Evolutionary conservation across 2,888 invertebrate genomes (phyloP).

Genomic region (Drosophila merina): DNA sequence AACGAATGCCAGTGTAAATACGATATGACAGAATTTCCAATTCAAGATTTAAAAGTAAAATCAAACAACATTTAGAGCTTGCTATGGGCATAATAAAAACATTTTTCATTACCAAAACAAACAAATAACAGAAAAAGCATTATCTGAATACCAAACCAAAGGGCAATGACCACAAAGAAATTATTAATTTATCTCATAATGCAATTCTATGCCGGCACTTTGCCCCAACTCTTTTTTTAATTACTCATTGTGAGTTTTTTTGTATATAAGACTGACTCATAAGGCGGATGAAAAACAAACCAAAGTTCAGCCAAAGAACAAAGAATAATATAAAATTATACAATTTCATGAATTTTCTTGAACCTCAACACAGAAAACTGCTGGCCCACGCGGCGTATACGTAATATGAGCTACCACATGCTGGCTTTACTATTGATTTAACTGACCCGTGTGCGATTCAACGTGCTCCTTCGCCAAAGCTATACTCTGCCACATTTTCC

Average conservation of each 20-base stretch:
- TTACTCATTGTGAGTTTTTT: constrained; percentile 35
- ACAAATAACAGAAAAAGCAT: not conserved
- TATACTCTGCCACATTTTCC: constrained; percentile 13
- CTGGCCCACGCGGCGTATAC: constrained; percentile 33
- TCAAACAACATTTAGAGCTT: constrained; percentile 13
- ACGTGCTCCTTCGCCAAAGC: constrained; percentile 1
- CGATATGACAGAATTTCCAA: constrained; percentile 10
- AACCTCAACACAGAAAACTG: not conserved
- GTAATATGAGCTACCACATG: constrained; percentile 23
- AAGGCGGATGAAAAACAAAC: constrained; percentile 15
- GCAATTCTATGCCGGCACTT: constrained; percentile 12
- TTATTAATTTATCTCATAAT: constrained; percentile 7
- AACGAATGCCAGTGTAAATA: too few species aligned
- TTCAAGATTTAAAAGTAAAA: constrained; percentile 9
- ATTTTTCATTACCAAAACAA: too few species aligned
- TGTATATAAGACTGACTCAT: constrained; percentile 33
- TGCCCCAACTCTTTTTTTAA: not conserved
- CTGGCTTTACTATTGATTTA: constrained; percentile 23
- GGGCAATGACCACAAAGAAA: constrained; percentile 11
- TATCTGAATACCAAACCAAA: not conserved
- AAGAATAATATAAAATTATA: constrained; percentile 12
- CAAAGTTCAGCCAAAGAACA: constrained; percentile 24
- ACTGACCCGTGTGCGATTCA: constrained; percentile 30
- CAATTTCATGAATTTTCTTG: not conserved
- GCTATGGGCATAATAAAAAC: not conserved